Evolutionary conservation across 2,888 invertebrate species (phyloP).

Genomic region (Hemaris fuciformis): DNA sequence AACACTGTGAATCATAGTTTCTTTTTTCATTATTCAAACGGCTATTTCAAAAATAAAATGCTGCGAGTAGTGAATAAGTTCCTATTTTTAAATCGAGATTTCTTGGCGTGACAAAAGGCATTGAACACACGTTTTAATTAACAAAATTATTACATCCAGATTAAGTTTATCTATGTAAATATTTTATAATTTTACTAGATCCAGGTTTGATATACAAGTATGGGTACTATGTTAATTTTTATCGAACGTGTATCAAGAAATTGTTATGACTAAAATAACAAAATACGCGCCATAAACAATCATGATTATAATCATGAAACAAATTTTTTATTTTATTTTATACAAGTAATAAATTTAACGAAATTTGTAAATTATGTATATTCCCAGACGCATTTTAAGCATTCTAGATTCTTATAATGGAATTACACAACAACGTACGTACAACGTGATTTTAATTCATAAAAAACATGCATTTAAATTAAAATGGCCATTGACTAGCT

Average conservation of each 20-base stretch:
- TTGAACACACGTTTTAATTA: neutral
- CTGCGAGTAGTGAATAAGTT: neutral
- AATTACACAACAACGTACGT: no score
- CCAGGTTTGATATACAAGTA: neutral
- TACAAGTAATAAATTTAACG: neutral
- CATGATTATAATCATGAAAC: neutral
- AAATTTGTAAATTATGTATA: neutral
- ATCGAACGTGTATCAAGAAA: neutral
- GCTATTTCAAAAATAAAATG: constrained; percentile 13
- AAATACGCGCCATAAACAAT: neutral
- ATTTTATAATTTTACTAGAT: constrained; percentile 45
- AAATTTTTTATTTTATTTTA: neutral
- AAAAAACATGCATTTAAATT: neutral
- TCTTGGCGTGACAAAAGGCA: constrained; percentile 4
- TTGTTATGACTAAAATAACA: neutral
- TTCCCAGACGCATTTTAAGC: neutral
- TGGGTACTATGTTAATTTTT: neutral
- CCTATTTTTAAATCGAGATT: neutral
- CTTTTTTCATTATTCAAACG: constrained; percentile 20
- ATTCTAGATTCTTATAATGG: neutral
- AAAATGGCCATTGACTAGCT: neutral
- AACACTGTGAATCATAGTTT: constrained; percentile 41
- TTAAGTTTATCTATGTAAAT: constrained; percentile 10
- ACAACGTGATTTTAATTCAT: neutral
- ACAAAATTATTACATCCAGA: neutral